phyloP scores from a whole-genome alignment of 1,140 invertebrate genomes.

The Carposina sasakii region DNA sequence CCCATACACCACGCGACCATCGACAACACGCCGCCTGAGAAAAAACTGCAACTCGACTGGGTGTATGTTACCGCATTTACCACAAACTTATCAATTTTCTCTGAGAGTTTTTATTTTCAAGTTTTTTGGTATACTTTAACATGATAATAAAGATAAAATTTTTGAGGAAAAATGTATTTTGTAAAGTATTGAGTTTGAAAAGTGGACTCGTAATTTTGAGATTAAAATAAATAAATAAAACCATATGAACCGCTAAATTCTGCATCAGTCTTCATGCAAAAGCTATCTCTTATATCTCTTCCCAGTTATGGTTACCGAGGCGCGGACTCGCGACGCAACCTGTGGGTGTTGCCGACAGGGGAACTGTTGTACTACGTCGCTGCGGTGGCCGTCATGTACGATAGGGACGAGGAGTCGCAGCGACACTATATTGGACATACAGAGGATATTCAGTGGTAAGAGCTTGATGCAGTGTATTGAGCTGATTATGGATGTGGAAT shows the following conservation, averaged over 20 bases:
- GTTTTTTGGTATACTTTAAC: no score
- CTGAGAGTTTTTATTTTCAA: no score
- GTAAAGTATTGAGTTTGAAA: no score
- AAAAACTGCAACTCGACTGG: constrained; percentile 92
- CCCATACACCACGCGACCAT: constrained; percentile 86
- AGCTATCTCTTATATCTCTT: not conserved
- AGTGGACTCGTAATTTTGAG: no score
- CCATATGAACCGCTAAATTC: no score
- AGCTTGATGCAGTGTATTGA: not conserved
- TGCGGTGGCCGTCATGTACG: constrained; percentile 92
- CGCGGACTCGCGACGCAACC: constrained; percentile 87
- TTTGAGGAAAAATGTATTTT: no score
- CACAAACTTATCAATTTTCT: not conserved
- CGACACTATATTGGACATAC: constrained; percentile 95
- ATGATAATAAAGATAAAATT: no score
- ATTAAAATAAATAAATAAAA: no score
- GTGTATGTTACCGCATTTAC: constrained; percentile 77
- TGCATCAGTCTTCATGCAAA: no score
- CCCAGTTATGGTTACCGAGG: constrained; percentile 94
- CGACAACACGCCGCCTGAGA: constrained; percentile 88
- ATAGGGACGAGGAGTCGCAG: constrained; percentile 91
- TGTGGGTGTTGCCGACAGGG: constrained; percentile 93
- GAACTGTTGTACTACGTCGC: constrained; percentile 95
- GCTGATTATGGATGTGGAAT: not conserved
- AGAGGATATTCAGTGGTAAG: constrained; percentile 89